Evolutionary conservation across 2,797 vertebrate species (phyloP).

Genomic region (Sebastolobus altivelis): DNA sequence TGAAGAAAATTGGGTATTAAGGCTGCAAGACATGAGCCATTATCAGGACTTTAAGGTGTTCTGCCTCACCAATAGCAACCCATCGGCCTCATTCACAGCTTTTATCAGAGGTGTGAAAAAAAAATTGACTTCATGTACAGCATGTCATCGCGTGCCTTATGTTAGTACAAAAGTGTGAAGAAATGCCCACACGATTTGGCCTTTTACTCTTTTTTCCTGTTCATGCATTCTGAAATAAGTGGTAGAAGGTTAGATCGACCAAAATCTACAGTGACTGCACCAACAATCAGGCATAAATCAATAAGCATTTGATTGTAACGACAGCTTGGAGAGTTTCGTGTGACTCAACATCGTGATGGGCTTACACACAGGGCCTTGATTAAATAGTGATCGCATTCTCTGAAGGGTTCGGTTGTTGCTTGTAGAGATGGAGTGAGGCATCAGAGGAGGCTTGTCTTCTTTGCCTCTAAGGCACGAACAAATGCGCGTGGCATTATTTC

Average conservation of each 20-base stretch:
- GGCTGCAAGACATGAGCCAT: neutral
- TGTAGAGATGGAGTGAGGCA: neutral
- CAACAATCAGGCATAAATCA: constrained; percentile 37
- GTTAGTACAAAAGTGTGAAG: neutral
- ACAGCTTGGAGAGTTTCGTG: constrained; percentile 17
- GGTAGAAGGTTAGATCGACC: neutral
- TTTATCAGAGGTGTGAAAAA: neutral
- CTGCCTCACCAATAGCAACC: neutral
- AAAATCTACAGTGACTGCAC: neutral
- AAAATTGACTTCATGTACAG: neutral
- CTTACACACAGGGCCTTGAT: constrained; percentile 28
- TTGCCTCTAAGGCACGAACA: neutral
- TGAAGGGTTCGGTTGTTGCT: constrained; percentile 8
- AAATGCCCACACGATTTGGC: neutral
- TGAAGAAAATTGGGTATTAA: constrained; percentile 3
- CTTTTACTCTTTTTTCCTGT: neutral
- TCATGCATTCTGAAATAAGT: neutral
- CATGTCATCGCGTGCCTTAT: neutral
- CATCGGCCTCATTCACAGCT: neutral
- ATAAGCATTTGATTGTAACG: constrained; percentile 51
- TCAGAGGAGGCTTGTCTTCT: neutral
- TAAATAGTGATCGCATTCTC: constrained; percentile 30
- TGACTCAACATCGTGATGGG: constrained; percentile 42
- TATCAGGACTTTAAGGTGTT: neutral
- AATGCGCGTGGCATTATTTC: neutral